Base-by-base conservation (phyloP, 2,888 invertebrate species). In the Cyclophora punctaria region DNA sequence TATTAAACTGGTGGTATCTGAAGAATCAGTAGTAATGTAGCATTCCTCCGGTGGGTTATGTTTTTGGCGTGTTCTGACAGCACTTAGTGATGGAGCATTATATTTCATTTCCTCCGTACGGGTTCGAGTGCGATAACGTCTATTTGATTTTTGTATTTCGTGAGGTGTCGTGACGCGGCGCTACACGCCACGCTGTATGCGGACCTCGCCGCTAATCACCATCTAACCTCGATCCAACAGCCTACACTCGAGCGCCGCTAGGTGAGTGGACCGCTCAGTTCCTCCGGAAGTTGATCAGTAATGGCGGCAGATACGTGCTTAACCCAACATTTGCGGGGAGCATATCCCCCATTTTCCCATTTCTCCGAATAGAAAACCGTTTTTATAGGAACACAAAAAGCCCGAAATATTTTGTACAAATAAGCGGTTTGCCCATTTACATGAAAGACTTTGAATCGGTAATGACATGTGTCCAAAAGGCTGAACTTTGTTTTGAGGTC, bases 71-170 rank as follows among this genome's bases (percentile, higher is more conserved):
- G 44, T 34, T 5, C 3, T 20, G 34, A 44, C 49, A 43, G 48
- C 42, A 4, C 5, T 48, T 45, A 53, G 49, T 52, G 47, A 48
- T 51, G 44, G 44, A 48, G 52, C 51, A 50, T 50, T 58, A 53
- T 49, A 50, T 55, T 48, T 55, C 50, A 53, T 56, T 57, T 57
- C 51, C 55, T 53, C 51, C 50, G 40, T 1, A 5, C 37, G 37
- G 37, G 37, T 5, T 4, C 37, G 37, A 41, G 45, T 33, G 48
- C 52, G 57, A 53, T 59, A 53, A 55, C 52, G 55, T 50, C 49
- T 53, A 50, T 53, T 46, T 56, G 56, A 55, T 57, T 57, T 56
- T 52, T 33, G 45, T 50, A 45, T 53, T 49, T 51, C 59, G 57
- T 59, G 55, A n/a, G 54, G 50, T 48, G 53, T 49, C 41, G 37